Percentiles rank a stretch among this genome's conserved stretches.
Conservation (phyloP, 2,113 vertebrate genomes). For the Limnothrissa miodon region DNA sequence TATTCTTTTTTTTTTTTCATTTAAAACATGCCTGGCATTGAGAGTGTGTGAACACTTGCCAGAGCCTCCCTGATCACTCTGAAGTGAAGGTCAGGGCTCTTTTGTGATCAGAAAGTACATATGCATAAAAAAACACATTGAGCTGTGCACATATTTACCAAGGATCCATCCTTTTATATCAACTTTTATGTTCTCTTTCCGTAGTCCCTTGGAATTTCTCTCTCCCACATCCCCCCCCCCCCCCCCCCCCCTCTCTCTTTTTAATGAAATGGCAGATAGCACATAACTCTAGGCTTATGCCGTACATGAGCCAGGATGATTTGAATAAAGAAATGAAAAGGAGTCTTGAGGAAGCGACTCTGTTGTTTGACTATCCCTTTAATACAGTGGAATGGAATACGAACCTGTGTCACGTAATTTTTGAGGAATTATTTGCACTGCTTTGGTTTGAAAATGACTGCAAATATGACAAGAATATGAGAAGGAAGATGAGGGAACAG, state of each 20-base stretch:
- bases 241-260: too few relatives aligned
- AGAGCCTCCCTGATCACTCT: background rate
- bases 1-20: background rate
- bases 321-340: slow-evolving; percentile 89
- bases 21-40: background rate
- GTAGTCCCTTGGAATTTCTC: background rate
- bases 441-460: slow-evolving; percentile 82
- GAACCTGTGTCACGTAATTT: slow-evolving; percentile 86
- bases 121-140: background rate
- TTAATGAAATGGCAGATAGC: slow-evolving; percentile 15
- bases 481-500: slow-evolving; percentile 45
- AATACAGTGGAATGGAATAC: slow-evolving; percentile 84
- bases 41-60: slow-evolving; percentile 1
- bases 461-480: slow-evolving; percentile 76
- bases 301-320: slow-evolving; percentile 63
- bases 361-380: slow-evolving; percentile 88
- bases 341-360: slow-evolving; percentile 72
- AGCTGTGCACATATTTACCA: slow-evolving; percentile 11
- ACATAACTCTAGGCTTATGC: background rate
- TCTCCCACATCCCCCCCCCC: background rate
- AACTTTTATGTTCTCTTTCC: slow-evolving; percentile 25
- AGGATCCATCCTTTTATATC: background rate
- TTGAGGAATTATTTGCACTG: slow-evolving; percentile 90
- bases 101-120: slow-evolving; percentile 18
- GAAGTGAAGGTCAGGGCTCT: slow-evolving; percentile 14